A percentile compares a stretch with the other conserved stretches of the same genome.
phyloP scores from a whole-genome alignment of 1,140 invertebrate genomes.

The Drosophila hydei region DNA sequence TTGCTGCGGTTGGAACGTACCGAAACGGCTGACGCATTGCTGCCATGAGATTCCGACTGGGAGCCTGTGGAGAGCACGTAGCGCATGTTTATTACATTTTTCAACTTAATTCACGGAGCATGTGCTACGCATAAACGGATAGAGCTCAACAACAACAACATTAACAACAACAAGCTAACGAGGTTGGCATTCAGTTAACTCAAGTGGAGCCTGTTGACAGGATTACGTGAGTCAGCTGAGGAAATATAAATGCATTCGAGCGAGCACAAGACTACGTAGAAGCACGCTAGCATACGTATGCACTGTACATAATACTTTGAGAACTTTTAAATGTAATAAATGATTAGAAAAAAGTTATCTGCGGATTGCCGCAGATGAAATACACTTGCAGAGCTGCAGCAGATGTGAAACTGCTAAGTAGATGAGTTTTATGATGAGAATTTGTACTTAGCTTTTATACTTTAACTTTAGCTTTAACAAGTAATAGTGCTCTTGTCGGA shows the following conservation, averaged over 20 bases:
- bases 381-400: background rate
- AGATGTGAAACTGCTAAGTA: no score
- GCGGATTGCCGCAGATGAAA: background rate
- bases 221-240: slow-evolving; percentile 8
- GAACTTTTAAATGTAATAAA: background rate
- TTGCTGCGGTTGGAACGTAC: slow-evolving; percentile 81
- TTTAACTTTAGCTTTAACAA: no score
- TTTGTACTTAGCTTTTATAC: no score
- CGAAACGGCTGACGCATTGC: slow-evolving; percentile 78
- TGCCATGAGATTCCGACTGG: slow-evolving; percentile 70
- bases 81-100: slow-evolving; percentile 11
- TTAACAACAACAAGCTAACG: slow-evolving; percentile 14
- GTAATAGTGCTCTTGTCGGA: no score
- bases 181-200: slow-evolving; percentile 16
- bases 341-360: background rate
- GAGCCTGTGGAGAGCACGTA: slow-evolving; percentile 46
- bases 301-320: background rate
- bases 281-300: slow-evolving; percentile 2
- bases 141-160: slow-evolving; percentile 20
- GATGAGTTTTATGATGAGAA: no score
- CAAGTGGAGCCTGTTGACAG: background rate
- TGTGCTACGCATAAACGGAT: slow-evolving; percentile 36
- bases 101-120: background rate
- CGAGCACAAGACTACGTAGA: slow-evolving; percentile 31
- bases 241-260: slow-evolving; percentile 7